A percentile compares a stretch with the other conserved stretches of the same genome.
phyloP scores from a whole-genome alignment of 2,113 vertebrate genomes.

The Microcebus tavaratra region DNA sequence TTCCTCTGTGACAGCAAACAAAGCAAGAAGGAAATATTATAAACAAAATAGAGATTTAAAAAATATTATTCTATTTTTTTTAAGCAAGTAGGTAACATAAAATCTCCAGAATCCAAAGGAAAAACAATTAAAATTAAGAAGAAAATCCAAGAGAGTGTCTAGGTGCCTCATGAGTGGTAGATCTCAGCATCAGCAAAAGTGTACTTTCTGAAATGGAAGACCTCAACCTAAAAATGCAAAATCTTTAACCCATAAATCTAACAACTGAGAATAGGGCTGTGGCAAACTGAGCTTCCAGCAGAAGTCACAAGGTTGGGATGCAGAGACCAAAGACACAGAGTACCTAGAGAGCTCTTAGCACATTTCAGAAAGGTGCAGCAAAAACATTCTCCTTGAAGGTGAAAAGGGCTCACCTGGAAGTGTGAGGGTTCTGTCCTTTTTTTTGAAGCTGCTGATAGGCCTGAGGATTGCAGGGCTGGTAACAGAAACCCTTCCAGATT shows the following conservation, averaged over 20 bases:
- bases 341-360: neutral
- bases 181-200: neutral
- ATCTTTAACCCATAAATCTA: neutral
- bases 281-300: neutral
- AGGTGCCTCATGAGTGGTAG: neutral
- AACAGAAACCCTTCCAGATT: neutral
- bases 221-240: neutral
- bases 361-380: neutral
- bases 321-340: neutral
- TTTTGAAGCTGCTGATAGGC: neutral
- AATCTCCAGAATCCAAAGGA: neutral
- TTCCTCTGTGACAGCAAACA: neutral
- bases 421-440: neutral
- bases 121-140: conserved; percentile 10
- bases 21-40: neutral
- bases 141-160: neutral
- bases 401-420: neutral
- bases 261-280: neutral
- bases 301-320: neutral
- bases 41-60: neutral
- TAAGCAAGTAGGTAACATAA: neutral
- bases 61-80: neutral
- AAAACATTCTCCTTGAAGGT: neutral
- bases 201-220: neutral
- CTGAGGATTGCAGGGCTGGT: neutral